phyloP scores from a whole-genome alignment of 2,888 invertebrate genomes.

The Agonopterix arenella region DNA sequence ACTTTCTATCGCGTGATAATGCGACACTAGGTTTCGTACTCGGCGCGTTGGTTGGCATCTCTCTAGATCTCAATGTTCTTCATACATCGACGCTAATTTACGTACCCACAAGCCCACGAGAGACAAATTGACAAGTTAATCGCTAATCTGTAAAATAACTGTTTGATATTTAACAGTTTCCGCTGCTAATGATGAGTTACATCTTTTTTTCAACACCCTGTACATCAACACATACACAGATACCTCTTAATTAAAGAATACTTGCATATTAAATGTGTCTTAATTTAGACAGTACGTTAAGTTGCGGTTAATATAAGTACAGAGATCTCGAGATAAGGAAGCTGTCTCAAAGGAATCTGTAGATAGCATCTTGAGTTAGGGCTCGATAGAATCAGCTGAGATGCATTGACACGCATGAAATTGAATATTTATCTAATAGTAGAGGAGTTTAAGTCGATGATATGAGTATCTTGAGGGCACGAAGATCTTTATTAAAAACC shows the following conservation, averaged over 20 bases:
- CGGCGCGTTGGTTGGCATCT: no score
- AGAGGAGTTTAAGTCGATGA: not conserved
- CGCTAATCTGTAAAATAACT: no score
- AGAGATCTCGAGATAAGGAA: constrained; percentile 39
- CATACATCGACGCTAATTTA: no score
- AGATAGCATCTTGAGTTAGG: constrained; percentile 37
- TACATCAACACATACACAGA: constrained; percentile 14
- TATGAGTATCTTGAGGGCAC: not conserved
- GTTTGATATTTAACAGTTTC: no score
- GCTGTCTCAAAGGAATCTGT: constrained; percentile 27
- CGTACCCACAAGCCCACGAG: no score
- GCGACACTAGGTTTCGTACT: no score
- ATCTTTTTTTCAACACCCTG: no score
- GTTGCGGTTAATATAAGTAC: constrained; percentile 23
- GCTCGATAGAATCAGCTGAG: constrained; percentile 17
- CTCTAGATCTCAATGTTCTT: no score
- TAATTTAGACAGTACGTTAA: constrained; percentile 46
- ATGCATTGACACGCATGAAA: constrained; percentile 45
- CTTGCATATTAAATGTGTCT: constrained; percentile 36
- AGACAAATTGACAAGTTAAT: no score
- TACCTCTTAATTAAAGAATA: constrained; percentile 40
- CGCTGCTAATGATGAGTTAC: no score
- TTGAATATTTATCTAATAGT: constrained; percentile 30
- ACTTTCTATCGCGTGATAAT: no score
- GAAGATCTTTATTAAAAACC: no score